Percentiles rank a stretch among this genome's conserved stretches.
Evolutionary conservation across 2,888 invertebrate genomes (phyloP).

Genomic region (Papilio elwesi): DNA sequence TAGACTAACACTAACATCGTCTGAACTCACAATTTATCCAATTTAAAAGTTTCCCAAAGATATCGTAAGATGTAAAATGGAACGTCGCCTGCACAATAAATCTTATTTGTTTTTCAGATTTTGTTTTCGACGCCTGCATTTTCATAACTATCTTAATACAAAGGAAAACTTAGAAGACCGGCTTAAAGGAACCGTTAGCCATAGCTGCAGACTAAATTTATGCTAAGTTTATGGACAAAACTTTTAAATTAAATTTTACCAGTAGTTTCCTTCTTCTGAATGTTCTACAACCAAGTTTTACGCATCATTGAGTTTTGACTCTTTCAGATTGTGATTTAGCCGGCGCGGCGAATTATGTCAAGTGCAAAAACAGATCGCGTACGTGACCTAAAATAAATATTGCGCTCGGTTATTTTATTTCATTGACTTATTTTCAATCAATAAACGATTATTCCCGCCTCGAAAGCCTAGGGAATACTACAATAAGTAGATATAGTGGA

Average conservation of each 20-base stretch:
- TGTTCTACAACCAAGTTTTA: neutral
- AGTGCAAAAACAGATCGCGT: conserved; percentile 10
- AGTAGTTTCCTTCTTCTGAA: conserved; percentile 2
- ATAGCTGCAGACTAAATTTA: conserved; percentile 18
- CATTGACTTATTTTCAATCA: neutral
- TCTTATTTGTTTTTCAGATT: conserved; percentile 32
- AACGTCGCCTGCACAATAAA: conserved; percentile 29
- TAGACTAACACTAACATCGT: neutral
- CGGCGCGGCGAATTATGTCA: conserved; percentile 1
- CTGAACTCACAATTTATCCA: conserved; percentile 21
- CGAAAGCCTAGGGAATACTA: neutral
- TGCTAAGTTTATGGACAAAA: conserved; percentile 13
- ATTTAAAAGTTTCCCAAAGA: conserved; percentile 23
- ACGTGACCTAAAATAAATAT: conserved; percentile 14
- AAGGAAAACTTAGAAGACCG: conserved; percentile 29
- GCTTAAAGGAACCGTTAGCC: conserved; percentile 15
- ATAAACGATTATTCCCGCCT: neutral
- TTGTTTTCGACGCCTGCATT: conserved; percentile 31
- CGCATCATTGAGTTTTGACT: conserved; percentile 12
- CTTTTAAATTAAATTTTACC: conserved; percentile 18
- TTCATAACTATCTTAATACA: conserved; percentile 22
- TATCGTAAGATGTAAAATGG: conserved; percentile 32
- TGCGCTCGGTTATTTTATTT: neutral
- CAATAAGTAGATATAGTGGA: too few species aligned
- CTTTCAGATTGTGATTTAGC: conserved; percentile 8